Percentiles rank a stretch among this genome's conserved stretches.
These are phyloP conservation scores for Coelopa frigida DNA, from an alignment of 1,140 invertebrate genomes.

Conservation along the genomic window DNA sequence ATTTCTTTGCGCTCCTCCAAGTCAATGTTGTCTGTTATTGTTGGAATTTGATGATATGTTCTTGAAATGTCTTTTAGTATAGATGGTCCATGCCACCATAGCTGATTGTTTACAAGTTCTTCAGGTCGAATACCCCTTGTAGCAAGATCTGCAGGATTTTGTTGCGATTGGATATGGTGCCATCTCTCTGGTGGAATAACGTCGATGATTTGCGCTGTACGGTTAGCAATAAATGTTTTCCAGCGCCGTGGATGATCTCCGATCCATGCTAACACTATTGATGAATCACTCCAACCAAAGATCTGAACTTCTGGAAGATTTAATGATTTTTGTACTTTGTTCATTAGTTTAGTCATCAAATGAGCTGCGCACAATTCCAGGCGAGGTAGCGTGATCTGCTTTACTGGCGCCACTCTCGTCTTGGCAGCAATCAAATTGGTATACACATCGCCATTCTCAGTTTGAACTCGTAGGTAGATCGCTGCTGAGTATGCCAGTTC, in stretches of 20 bases:
- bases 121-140: constrained; percentile 15
- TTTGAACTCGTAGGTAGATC: constrained; percentile 28
- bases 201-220: constrained; percentile 22
- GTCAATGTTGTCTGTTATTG: neutral
- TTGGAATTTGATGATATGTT: neutral
- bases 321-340: constrained; percentile 1
- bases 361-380: constrained; percentile 18
- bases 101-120: neutral
- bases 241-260: constrained; percentile 8
- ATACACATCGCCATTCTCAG: neutral
- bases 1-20: neutral
- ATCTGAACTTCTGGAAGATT: neutral
- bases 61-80: neutral
- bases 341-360: constrained; percentile 12
- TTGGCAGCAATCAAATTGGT: constrained; percentile 13
- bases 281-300: constrained; percentile 12
- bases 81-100: constrained; percentile 12
- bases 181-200: constrained; percentile 17
- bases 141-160: constrained; percentile 25
- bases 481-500: constrained; percentile 30
- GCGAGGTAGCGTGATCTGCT: constrained; percentile 13
- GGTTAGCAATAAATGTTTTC: constrained; percentile 31
- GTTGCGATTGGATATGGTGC: constrained; percentile 20
- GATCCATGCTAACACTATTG: constrained; percentile 15
- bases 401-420: constrained; percentile 13